Evolutionary conservation across 1,140 invertebrate genomes (phyloP).

Genomic region (Hyposmocoma kahamanoa): DNA sequence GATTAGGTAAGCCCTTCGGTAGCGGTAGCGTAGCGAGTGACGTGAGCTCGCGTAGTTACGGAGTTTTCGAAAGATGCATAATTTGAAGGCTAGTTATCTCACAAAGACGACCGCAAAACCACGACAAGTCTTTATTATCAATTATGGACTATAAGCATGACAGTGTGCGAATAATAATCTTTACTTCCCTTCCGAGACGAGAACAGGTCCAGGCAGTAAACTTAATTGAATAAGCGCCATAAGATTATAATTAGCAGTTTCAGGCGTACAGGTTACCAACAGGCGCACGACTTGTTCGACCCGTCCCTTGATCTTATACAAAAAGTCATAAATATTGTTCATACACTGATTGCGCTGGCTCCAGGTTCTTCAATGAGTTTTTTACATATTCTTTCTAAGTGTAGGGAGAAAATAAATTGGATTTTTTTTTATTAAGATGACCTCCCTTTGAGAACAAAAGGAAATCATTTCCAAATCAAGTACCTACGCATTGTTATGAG

Average conservation of each 20-base stretch:
- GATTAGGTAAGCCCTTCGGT: constrained; percentile 17
- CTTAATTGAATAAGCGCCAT: constrained; percentile 21
- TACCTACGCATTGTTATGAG: too few species aligned
- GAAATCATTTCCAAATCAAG: too few species aligned
- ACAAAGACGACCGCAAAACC: constrained; percentile 13
- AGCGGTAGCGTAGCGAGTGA: not conserved
- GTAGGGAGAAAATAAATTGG: not conserved
- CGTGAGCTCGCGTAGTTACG: not conserved
- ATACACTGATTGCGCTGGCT: constrained; percentile 16
- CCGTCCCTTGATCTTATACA: too few species aligned
- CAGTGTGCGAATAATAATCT: constrained; percentile 3
- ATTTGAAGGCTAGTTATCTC: constrained; percentile 9
- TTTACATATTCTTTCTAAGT: too few species aligned
- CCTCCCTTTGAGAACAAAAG: too few species aligned
- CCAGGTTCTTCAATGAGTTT: constrained; percentile 21
- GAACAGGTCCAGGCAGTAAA: constrained; percentile 17
- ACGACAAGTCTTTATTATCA: constrained; percentile 2
- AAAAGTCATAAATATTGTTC: constrained; percentile 32
- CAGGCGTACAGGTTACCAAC: too few species aligned
- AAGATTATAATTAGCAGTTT: constrained; percentile 34
- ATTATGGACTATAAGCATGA: constrained; percentile 3
- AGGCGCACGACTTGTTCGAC: too few species aligned
- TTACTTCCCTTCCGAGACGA: constrained; percentile 15
- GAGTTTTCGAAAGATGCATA: not conserved
- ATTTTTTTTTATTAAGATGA: too few species aligned